phyloP scores from a whole-genome alignment of 2,888 invertebrate genomes.

The Schizotus pectinicornis region DNA sequence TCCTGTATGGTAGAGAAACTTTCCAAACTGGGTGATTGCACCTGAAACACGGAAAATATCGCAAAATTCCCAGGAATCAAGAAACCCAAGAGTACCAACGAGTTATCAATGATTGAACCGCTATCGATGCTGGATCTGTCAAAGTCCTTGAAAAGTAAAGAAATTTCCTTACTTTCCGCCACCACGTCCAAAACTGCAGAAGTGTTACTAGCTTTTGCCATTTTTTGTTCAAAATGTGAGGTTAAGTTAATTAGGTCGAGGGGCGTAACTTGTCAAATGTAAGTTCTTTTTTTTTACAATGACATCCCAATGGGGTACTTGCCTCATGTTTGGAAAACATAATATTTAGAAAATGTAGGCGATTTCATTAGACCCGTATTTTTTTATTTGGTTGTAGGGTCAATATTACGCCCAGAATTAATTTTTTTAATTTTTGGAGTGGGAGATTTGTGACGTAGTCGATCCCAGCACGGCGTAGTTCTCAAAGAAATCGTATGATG shows the following conservation, averaged over 20 bases:
- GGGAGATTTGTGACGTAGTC: no score
- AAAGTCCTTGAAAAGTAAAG: conserved; percentile 49
- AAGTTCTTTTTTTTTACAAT: no score
- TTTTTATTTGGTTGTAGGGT: no score
- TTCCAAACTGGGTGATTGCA: conserved; percentile 63
- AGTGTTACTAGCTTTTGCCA: conserved; percentile 46
- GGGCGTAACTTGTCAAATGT: conserved; percentile 7
- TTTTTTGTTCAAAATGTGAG: conserved; percentile 11
- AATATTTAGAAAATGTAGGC: no score
- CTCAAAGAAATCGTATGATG: no score
- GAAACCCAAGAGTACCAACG: conserved; percentile 46
- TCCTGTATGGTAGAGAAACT: conserved; percentile 67
- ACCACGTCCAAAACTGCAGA: conserved; percentile 59
- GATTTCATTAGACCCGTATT: no score
- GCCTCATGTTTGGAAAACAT: no score
- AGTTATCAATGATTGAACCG: conserved; percentile 52
- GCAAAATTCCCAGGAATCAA: neutral
- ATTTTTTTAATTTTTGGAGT: no score
- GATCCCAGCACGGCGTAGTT: no score
- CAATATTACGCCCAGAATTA: no score
- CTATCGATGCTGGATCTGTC: conserved; percentile 53
- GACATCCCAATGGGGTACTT: no score
- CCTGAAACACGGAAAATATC: conserved; percentile 7
- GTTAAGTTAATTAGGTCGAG: conserved; percentile 16
- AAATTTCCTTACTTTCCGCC: conserved; percentile 56